phyloP scores from a whole-genome alignment of 2,888 invertebrate genomes.

The Pristionchus japonicus region DNA sequence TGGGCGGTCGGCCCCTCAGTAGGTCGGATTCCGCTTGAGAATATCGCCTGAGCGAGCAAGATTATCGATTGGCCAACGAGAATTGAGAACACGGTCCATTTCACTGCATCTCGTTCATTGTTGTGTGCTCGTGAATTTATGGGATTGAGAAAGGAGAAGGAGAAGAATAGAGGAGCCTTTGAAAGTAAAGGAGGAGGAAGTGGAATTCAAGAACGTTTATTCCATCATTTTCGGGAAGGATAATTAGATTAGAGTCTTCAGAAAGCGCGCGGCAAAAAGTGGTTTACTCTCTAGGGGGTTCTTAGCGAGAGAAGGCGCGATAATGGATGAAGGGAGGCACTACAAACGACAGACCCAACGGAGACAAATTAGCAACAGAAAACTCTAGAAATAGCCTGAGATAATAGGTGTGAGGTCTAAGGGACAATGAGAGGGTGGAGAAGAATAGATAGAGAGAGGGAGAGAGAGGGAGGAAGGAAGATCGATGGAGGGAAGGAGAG shows the following conservation, averaged over 20 bases:
- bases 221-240: neutral
- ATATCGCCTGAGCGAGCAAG: conserved; percentile 1
- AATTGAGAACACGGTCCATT: conserved; percentile 26
- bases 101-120: neutral
- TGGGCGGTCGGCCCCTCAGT: conserved; percentile 34
- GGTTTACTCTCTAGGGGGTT: conserved; percentile 8
- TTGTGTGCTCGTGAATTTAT: conserved; percentile 3
- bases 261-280: conserved; percentile 14
- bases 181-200: neutral
- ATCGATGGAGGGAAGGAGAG: conserved; percentile 22
- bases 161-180: no score
- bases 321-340: neutral
- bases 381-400: neutral
- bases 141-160: neutral
- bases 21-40: neutral
- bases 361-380: neutral
- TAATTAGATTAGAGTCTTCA: neutral
- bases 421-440: neutral
- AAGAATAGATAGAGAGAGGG: neutral
- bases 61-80: conserved; percentile 10
- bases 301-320: neutral
- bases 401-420: neutral
- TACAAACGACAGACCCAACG: conserved; percentile 9
- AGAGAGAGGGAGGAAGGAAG: conserved; percentile 17
- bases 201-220: neutral